These are phyloP conservation scores for Grapholita molesta DNA, from an alignment of 1,140 invertebrate species.

Conservation along the genomic window DNA sequence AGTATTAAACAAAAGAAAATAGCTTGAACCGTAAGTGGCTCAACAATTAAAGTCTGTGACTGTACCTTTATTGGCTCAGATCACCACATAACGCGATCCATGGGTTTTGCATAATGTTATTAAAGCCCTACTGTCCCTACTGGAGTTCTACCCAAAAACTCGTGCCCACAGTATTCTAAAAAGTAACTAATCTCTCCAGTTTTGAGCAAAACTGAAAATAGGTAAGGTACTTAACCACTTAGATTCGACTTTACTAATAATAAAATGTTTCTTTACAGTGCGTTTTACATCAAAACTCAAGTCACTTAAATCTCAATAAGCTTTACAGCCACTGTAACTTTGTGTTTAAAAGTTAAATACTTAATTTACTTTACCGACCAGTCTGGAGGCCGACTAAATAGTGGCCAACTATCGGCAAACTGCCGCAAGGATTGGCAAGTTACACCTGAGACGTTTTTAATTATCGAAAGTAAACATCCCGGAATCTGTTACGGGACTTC, in stretches of 20 bases:
- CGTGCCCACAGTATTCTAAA: not conserved
- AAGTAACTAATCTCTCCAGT: not conserved
- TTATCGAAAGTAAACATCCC: conserved; percentile 72
- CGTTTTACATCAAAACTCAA: too few relatives aligned
- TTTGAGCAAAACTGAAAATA: too few relatives aligned
- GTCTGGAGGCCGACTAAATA: not conserved
- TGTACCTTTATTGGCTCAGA: too few relatives aligned
- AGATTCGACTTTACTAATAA: too few relatives aligned
- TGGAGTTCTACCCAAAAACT: not conserved
- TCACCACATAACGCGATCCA: not conserved
- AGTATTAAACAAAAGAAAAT: too few relatives aligned
- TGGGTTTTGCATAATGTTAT: conserved; percentile 1
- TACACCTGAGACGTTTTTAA: conserved; percentile 65
- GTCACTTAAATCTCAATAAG: not conserved
- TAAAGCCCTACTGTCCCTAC: not conserved
- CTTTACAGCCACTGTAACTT: not conserved
- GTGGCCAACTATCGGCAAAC: not conserved
- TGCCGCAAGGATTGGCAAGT: conserved; percentile 23
- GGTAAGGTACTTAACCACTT: too few relatives aligned
- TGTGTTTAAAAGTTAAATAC: not conserved
- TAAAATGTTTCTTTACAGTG: too few relatives aligned
- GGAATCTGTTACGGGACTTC: conserved; percentile 70
- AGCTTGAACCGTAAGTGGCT: too few relatives aligned
- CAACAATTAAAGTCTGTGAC: too few relatives aligned
- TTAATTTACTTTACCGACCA: not conserved